These are phyloP conservation scores for Calliopum simillimum DNA, from an alignment of 2,888 invertebrate genomes.

Conservation along the genomic window DNA sequence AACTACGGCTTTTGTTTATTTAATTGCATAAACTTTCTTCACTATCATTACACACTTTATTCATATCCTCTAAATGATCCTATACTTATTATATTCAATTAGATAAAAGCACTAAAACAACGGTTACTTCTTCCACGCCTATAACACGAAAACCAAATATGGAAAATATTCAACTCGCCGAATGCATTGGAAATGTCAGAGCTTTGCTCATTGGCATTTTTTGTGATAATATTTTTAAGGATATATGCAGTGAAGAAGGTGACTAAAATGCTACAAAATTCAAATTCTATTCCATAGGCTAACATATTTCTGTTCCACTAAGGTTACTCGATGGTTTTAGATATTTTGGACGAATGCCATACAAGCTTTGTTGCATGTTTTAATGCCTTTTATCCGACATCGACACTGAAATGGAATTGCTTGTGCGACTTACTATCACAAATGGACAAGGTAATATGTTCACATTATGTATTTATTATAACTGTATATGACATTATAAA, in stretches of 20 bases:
- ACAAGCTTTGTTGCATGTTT: slow-evolving; percentile 91
- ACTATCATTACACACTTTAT: too few species aligned
- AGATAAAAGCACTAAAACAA: slow-evolving; percentile 50
- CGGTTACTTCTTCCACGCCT: slow-evolving; percentile 29
- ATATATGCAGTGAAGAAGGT: slow-evolving; percentile 64
- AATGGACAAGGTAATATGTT: slow-evolving; percentile 73
- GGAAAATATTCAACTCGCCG: slow-evolving; percentile 83
- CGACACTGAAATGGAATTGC: slow-evolving; percentile 91
- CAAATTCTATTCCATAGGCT: background rate
- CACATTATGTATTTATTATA: background rate
- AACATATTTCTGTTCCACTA: background rate
- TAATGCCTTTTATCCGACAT: slow-evolving; percentile 96
- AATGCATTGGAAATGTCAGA: slow-evolving; percentile 87
- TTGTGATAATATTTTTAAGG: slow-evolving; percentile 75
- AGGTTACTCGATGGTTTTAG: slow-evolving; percentile 74
- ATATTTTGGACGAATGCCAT: slow-evolving; percentile 90
- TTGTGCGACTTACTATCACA: slow-evolving; percentile 84
- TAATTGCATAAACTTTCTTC: too few species aligned
- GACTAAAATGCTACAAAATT: slow-evolving; percentile 42
- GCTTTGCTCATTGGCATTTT: slow-evolving; percentile 85
- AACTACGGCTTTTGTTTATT: too few species aligned
- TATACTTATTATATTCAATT: background rate
- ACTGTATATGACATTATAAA: background rate
- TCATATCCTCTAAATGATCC: background rate
- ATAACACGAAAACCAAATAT: slow-evolving; percentile 61